Evolutionary conservation across 2,888 invertebrate species (phyloP).

Genomic region (Phengaris arion): DNA sequence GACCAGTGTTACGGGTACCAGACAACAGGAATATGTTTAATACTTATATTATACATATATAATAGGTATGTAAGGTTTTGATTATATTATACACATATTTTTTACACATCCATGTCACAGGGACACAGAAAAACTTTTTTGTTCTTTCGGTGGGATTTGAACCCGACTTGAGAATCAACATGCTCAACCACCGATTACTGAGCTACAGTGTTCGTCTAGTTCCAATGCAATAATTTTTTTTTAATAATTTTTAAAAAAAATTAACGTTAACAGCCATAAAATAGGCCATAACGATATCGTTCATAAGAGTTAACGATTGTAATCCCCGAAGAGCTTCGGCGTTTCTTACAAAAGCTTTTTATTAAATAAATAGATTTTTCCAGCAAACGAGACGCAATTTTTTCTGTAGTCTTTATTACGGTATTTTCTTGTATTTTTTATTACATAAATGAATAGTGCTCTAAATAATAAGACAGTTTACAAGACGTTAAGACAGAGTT

Average conservation of each 20-base stretch:
- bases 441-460: too few relatives aligned
- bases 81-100: too few relatives aligned
- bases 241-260: not conserved
- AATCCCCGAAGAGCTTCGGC: not conserved
- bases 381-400: constrained; percentile 19
- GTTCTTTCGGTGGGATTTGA: too few relatives aligned
- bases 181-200: not conserved
- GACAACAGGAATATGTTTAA: too few relatives aligned
- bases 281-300: constrained; percentile 19
- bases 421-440: too few relatives aligned
- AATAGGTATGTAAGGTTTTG: too few relatives aligned
- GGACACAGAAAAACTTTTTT: too few relatives aligned
- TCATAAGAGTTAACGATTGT: not conserved
- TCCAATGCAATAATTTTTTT: not conserved
- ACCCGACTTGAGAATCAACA: not conserved
- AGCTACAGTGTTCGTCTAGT: not conserved
- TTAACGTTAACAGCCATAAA: constrained; percentile 4
- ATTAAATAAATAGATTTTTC: constrained; percentile 29
- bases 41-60: too few relatives aligned
- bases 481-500: too few relatives aligned
- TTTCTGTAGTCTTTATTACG: not conserved
- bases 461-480: too few relatives aligned
- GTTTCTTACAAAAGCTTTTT: constrained; percentile 21
- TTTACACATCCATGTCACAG: too few relatives aligned
- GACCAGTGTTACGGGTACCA: too few relatives aligned